Conservation (phyloP, 2,797 vertebrate species). For the Orientallactaga sibirica region DNA sequence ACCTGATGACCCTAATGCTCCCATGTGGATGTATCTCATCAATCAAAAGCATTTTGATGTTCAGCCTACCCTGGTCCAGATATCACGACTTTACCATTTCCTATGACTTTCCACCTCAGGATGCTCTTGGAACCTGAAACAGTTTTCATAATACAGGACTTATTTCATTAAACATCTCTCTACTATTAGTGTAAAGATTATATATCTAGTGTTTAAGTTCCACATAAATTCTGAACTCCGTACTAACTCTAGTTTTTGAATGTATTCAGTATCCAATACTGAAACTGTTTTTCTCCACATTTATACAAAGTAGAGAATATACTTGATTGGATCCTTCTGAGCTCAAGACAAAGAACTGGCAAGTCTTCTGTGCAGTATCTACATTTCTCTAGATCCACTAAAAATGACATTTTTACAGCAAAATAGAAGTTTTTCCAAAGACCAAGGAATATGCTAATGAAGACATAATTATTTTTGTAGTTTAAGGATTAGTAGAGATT, state of each 20-base stretch:
- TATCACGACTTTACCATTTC: neutral
- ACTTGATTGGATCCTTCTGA: neutral
- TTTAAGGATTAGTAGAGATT: neutral
- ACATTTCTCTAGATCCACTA: neutral
- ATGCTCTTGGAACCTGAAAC: neutral
- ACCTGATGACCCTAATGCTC: neutral
- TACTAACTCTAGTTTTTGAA: neutral
- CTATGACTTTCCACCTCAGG: neutral
- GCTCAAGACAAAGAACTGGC: neutral
- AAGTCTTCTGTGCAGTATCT: neutral
- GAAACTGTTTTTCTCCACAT: neutral
- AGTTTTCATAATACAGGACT: neutral
- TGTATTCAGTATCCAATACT: neutral
- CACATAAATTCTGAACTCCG: neutral
- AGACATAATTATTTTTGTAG: neutral
- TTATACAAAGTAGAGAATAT: neutral
- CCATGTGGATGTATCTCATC: neutral
- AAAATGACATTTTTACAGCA: neutral
- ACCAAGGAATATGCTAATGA: neutral
- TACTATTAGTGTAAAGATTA: neutral
- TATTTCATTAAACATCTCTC: neutral
- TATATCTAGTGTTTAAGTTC: neutral
- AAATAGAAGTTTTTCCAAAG: neutral
- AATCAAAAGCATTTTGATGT: neutral
- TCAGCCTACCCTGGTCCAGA: neutral